These are phyloP conservation scores for Cephalophus harveyi DNA, from an alignment of 2,113 vertebrate genomes.

Conservation along the genomic window DNA sequence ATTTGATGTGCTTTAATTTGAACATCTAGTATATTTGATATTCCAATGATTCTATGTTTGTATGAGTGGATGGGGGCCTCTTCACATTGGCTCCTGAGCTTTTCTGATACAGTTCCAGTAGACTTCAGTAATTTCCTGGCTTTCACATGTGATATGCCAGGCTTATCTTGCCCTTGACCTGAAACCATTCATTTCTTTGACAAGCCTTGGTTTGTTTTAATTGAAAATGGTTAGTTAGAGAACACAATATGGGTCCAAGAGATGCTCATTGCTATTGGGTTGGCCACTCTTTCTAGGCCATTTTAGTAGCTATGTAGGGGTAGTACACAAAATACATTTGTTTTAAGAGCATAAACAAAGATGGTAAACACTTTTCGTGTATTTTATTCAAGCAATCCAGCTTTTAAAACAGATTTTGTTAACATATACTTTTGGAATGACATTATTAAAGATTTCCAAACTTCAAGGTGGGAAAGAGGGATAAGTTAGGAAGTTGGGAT, in stretches of 20 bases:
- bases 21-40: neutral
- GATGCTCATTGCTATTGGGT: neutral
- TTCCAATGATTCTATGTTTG: neutral
- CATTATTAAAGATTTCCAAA: conserved; percentile 7
- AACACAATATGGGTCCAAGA: neutral
- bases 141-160: neutral
- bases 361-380: neutral
- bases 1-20: neutral
- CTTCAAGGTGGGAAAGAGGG: neutral
- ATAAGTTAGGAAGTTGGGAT: neutral
- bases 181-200: neutral
- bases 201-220: neutral
- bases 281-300: neutral
- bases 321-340: neutral
- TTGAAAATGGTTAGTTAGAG: neutral
- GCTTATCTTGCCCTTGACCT: neutral
- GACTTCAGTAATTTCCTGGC: neutral
- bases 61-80: neutral
- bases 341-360: neutral
- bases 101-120: neutral
- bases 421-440: neutral
- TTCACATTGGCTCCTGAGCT: neutral
- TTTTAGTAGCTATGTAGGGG: neutral
- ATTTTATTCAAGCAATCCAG: neutral
- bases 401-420: neutral